Evolutionary conservation across 2,797 vertebrate genomes (phyloP), one percentile per base, ranked within the genome.

Genomic region (Acanthornis magna): DNA sequence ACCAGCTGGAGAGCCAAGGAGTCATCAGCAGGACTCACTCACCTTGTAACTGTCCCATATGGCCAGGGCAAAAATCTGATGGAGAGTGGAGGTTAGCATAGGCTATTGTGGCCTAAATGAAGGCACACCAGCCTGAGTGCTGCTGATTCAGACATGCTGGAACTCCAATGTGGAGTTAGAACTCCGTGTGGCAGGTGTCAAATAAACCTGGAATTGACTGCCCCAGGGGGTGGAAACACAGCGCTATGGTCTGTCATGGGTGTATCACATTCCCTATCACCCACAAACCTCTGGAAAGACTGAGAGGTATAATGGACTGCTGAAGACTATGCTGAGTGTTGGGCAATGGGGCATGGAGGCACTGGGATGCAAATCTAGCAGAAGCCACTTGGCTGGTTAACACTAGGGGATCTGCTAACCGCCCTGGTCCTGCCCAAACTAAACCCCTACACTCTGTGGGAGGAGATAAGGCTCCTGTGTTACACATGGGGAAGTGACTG

Each of bases 241-340:
- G 25, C 4, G 16, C 63, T 25, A 3, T 0, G 0, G 22, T 50
- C 36, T 76, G 16, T 26, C 9, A 22, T 32, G 38, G 25, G 25
- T 40, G 6, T 51, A 58, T 42, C 51, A 47, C 30, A 36, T 32
- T 30, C 25, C 30, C 57, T 36, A 23, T 66, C 45, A 58, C 40
- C 32, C 53, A 84, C 40, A 36, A 42, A 53, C 74, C 61, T 90
- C 60, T 79, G 67, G 23, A 78, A 66, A 61, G 11, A 21, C 0
- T 43, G 34, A n/a, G 40, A 66, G 5, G 19, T 54, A 11, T 11
- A 29, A 61, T 3, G 19, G 30, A 27, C 47, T 73, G 40, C 47
- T 73, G 67, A 54, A 23, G 30, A 67, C 19, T 21, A 3, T 34
- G 26, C 42, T 25, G 47, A 36, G 26, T 53, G 36, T 43, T 85